Percentiles rank a stretch among this genome's conserved stretches.
Conservation (phyloP, 2,113 vertebrate species). For the Lepus americanus region DNA sequence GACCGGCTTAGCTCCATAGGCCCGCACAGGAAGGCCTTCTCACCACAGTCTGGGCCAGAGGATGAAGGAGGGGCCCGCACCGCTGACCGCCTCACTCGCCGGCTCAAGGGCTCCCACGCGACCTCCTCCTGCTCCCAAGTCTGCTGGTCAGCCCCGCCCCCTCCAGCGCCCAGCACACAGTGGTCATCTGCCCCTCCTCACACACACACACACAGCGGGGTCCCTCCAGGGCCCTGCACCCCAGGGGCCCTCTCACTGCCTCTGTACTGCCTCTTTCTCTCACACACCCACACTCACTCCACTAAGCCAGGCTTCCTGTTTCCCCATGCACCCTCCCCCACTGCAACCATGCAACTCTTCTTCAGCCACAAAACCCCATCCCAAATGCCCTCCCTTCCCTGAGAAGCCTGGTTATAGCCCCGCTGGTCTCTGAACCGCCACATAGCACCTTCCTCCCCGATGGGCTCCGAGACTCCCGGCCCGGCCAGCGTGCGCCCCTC, state of each 20-base stretch:
- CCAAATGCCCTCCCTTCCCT: not conserved
- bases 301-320: not conserved
- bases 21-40: too few relatives aligned
- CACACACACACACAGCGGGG: rapidly evolving
- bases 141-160: too few relatives aligned
- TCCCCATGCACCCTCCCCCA: not conserved
- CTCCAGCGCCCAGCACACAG: not conserved
- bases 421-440: not conserved
- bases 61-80: too few relatives aligned
- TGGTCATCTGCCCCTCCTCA: not conserved
- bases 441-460: too few relatives aligned
- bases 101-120: too few relatives aligned
- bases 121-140: not conserved
- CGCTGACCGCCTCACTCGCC: too few relatives aligned
- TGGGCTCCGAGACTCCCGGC: not conserved
- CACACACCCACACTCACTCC: not conserved
- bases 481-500: not conserved
- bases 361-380: not conserved
- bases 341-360: not conserved
- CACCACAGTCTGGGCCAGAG: too few relatives aligned
- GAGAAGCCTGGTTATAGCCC: not conserved
- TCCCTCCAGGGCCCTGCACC: not conserved
- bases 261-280: not conserved
- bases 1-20: too few relatives aligned
- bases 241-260: not conserved